Percentiles rank a stretch among this genome's conserved stretches.
phyloP scores from a whole-genome alignment of 1,140 invertebrate species.

The Copidosoma floridanum region DNA sequence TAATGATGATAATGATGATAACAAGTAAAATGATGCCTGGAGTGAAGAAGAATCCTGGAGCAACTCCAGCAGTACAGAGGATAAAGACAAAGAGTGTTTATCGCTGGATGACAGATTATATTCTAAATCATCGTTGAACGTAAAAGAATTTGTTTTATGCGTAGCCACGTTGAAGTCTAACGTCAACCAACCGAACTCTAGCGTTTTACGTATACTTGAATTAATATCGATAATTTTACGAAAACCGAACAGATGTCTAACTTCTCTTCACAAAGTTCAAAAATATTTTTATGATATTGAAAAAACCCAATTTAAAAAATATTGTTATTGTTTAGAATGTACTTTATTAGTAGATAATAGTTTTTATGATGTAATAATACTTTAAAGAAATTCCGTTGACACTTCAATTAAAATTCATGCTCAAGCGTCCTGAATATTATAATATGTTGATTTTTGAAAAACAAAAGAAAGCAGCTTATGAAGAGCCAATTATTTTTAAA shows the following conservation, averaged over 20 bases:
- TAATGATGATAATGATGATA: too few relatives aligned
- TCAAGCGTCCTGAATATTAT: not conserved
- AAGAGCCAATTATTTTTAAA: not conserved
- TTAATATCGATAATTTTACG: not conserved
- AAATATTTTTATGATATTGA: not conserved
- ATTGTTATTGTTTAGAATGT: not conserved
- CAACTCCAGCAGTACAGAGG: too few relatives aligned
- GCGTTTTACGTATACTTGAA: not conserved
- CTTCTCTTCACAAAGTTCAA: not conserved
- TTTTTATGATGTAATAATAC: not conserved
- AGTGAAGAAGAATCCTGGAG: too few relatives aligned
- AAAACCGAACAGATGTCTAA: not conserved
- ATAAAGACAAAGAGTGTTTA: too few relatives aligned
- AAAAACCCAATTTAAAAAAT: not conserved
- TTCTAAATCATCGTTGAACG: not conserved
- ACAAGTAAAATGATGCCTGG: too few relatives aligned
- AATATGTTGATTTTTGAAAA: too few relatives aligned
- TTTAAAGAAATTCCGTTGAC: conserved; percentile 2
- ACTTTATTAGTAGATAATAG: not conserved
- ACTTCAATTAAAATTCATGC: not conserved
- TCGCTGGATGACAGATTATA: not conserved
- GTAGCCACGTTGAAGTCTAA: not conserved
- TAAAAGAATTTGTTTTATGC: not conserved
- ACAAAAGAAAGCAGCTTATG: too few relatives aligned
- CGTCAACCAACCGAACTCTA: not conserved